Base-by-base conservation (phyloP, 2,113 vertebrate species). In the Sebastes schlegelii region DNA sequence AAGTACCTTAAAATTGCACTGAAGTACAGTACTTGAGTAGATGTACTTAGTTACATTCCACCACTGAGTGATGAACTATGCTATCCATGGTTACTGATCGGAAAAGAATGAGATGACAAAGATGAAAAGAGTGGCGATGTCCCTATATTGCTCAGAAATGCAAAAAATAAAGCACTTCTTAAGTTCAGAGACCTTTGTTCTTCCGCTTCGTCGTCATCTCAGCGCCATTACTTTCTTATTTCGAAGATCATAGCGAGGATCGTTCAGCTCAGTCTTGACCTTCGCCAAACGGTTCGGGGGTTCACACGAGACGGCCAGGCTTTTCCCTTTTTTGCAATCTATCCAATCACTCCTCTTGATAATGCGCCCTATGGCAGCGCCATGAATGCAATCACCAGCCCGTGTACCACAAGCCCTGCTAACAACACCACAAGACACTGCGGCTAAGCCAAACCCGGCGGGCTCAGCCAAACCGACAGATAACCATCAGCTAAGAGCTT, bases 401-500 rank as follows among this genome's bases (percentile, higher is more conserved):
- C 69, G 23, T 62, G 74, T 84, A 83, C 85, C 88, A 86, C 91
- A 84, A 79, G 75, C 87, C 49, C 84, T 34, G 82, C 87, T 85
- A 85, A 91, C 90, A 89, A 58, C 90, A 87, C 91, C 93, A 87
- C 89, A 79, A 91, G 88, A 90, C 90, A 76, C 85, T 19, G 86
- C 62, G 75, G 81, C 90, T 82, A 63, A 90, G 87, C 88, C 91
- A 90, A 90, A 91, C 78, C 83, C 82, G 49, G 77, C 66, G 86
- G 71, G 74, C 83, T 71, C 77, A 82, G 92, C 89, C 91, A 92
- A 92, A 91, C 79, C 52, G 11, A 12, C 74, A 79, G 94, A 95
- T 95, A 95, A 91, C 86, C 88, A 94, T 93, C 94, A 81, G 89
- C 86, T 93, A 91, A 93, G 92, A 93, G 92, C 91, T 91, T 91